These are phyloP conservation scores for Gerris lacustris DNA, from an alignment of 2,888 invertebrate genomes.

Conservation along the genomic window DNA sequence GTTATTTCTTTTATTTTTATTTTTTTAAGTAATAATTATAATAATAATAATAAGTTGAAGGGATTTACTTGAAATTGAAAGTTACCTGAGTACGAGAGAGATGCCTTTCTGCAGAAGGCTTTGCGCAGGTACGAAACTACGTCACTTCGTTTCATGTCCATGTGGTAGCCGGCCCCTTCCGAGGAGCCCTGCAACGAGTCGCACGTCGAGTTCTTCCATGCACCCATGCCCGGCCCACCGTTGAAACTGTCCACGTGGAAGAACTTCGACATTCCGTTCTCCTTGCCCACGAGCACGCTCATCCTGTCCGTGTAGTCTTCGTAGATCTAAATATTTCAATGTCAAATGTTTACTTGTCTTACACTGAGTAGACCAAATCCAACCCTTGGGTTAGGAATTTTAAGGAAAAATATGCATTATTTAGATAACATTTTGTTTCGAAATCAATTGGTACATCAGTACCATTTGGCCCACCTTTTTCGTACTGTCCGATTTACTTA, in stretches of 20 bases:
- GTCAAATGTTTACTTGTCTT: not conserved
- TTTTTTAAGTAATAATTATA: too few relatives aligned
- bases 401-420: too few relatives aligned
- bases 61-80: not conserved
- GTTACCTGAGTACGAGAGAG: constrained; percentile 45
- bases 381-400: too few relatives aligned
- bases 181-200: constrained; percentile 49
- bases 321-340: constrained; percentile 45
- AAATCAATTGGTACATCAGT: too few relatives aligned
- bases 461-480: too few relatives aligned
- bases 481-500: too few relatives aligned
- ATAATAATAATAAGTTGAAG: too few relatives aligned
- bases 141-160: constrained; percentile 45
- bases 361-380: not conserved
- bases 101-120: constrained; percentile 51
- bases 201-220: constrained; percentile 45
- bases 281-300: constrained; percentile 49
- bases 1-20: too few relatives aligned
- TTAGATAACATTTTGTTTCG: too few relatives aligned
- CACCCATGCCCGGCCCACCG: constrained; percentile 45
- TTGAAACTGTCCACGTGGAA: constrained; percentile 50
- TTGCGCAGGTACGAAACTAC: constrained; percentile 53
- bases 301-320: constrained; percentile 47
- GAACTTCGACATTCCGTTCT: constrained; percentile 46
- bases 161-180: constrained; percentile 51